phyloP scores from a whole-genome alignment of 64 coral and sea anemone genomes.

The Montipora capricornis region DNA sequence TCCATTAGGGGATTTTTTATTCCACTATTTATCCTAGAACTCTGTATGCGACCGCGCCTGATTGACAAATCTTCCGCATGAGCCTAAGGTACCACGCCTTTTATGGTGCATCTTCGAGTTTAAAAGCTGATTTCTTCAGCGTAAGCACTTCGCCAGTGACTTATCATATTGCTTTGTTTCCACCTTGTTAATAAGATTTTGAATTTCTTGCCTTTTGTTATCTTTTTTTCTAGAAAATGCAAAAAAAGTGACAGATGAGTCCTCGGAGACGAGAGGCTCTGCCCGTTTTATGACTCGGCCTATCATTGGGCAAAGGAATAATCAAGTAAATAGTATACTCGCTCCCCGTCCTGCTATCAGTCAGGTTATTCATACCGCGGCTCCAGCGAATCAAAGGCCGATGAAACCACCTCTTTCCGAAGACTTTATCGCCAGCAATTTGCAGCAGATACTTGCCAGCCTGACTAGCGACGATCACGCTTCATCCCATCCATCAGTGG shows the following conservation, averaged over 20 bases:
- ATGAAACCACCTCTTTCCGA: neutral
- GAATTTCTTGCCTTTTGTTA: neutral
- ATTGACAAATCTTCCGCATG: too few relatives aligned
- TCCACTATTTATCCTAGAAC: too few relatives aligned
- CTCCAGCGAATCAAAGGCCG: neutral
- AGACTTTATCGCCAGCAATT: slow-evolving; percentile 47
- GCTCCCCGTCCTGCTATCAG: neutral
- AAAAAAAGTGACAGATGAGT: slow-evolving; percentile 48
- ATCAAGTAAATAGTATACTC: neutral
- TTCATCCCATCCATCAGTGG: neutral
- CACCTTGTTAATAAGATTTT: neutral
- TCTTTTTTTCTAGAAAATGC: neutral
- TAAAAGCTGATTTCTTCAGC: too few relatives aligned
- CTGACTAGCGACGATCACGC: neutral
- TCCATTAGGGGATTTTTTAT: too few relatives aligned
- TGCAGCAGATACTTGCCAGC: slow-evolving; percentile 63
- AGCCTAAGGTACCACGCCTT: too few relatives aligned
- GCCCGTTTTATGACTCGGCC: slow-evolving; percentile 34
- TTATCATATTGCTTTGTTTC: neutral
- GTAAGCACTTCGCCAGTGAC: too few relatives aligned
- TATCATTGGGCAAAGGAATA: slow-evolving; percentile 27
- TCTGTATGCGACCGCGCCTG: too few relatives aligned
- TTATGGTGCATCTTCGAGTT: too few relatives aligned
- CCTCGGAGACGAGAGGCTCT: slow-evolving; percentile 22
- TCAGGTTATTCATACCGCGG: neutral